Percentiles rank a stretch among this genome's conserved stretches.
phyloP scores from a whole-genome alignment of 2,888 invertebrate genomes.

The Eupsilia transversa region DNA sequence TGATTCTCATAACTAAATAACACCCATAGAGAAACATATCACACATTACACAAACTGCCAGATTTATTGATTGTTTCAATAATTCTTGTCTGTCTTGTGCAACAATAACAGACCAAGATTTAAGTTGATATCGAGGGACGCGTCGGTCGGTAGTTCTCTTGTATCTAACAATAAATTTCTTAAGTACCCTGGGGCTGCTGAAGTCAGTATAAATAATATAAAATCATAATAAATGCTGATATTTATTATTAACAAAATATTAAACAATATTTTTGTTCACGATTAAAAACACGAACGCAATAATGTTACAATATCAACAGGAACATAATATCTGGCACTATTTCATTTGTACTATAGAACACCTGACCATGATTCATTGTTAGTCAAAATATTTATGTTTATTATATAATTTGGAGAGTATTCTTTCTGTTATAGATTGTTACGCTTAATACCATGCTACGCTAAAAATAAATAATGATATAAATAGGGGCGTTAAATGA shows the following conservation, averaged over 20 bases:
- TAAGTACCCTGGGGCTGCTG: constrained; percentile 84
- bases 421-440: constrained; percentile 71
- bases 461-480: constrained; percentile 82
- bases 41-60: constrained; percentile 22
- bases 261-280: constrained; percentile 59
- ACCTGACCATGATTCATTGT: constrained; percentile 48
- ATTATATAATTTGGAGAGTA: constrained; percentile 67
- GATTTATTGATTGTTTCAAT: constrained; percentile 23
- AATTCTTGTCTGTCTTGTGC: constrained; percentile 17
- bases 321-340: constrained; percentile 73
- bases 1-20: constrained; percentile 42
- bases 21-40: constrained; percentile 29
- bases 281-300: constrained; percentile 63
- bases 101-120: constrained; percentile 17
- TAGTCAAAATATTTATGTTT: constrained; percentile 57
- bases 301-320: constrained; percentile 62
- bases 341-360: constrained; percentile 72
- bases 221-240: constrained; percentile 84
- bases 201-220: constrained; percentile 69
- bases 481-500: constrained; percentile 80
- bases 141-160: constrained; percentile 21
- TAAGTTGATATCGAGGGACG: background rate
- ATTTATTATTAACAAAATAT: constrained; percentile 71
- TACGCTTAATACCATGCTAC: constrained; percentile 77
- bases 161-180: constrained; percentile 68